A percentile compares a stretch with the other conserved stretches of the same genome.
Conservation (phyloP, 2,797 vertebrate genomes). For the Xiphophorus birchmanni region DNA sequence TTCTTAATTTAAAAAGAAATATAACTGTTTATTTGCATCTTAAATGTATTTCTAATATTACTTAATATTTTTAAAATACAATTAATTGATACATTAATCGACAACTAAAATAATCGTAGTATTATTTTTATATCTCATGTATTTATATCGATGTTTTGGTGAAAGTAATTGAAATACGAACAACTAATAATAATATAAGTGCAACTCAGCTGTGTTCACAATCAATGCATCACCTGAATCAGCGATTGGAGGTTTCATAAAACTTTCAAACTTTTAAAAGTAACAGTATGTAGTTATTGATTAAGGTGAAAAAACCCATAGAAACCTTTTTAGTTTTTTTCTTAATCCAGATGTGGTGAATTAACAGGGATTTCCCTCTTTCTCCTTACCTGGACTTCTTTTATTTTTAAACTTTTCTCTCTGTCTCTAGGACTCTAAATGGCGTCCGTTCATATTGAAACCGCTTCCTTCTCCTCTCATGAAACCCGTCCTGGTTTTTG, state of each 20-base stretch:
- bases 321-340: background rate
- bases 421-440: slow-evolving; percentile 88
- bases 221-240: background rate
- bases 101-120: too few relatives aligned
- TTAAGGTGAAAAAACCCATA: background rate
- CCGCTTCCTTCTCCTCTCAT: slow-evolving; percentile 96
- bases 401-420: background rate
- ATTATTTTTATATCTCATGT: too few relatives aligned
- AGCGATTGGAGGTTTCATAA: background rate
- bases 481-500: slow-evolving; percentile 97
- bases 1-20: too few relatives aligned
- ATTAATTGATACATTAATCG: too few relatives aligned
- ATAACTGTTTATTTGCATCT: too few relatives aligned
- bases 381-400: too few relatives aligned
- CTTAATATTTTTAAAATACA: too few relatives aligned
- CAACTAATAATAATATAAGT: background rate
- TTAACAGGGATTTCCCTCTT: background rate
- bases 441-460: slow-evolving; percentile 95
- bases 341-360: background rate
- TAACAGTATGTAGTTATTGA: background rate
- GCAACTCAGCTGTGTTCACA: too few relatives aligned
- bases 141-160: background rate
- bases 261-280: background rate
- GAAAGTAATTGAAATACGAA: background rate
- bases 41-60: too few relatives aligned